Evolutionary conservation across 1,140 invertebrate species (phyloP), one percentile per base, ranked within the genome.

Genomic region (Euura saliciscinereae): DNA sequence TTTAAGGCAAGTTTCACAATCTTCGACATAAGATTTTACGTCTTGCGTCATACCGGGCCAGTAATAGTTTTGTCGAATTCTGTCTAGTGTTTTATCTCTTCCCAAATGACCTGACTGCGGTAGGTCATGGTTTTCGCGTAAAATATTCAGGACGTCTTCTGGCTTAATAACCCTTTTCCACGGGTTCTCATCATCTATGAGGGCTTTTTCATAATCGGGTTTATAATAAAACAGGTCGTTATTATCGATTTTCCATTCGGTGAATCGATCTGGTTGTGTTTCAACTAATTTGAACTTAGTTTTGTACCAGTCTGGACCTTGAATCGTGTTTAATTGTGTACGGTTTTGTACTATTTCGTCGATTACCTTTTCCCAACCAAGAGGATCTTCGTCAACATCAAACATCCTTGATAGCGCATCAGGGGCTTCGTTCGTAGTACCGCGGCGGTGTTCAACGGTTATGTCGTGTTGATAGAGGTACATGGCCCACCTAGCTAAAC

Each of bases 401-500:
- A 67, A 75, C 45, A 73, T 73, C 6, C 69, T 45, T 4, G 75
- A 73, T 0, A 76, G 46, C 43, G 75, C 71, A 45, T 73, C 72
- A 59, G 43, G 73, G 2, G 73, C 73, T 59, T 74, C 73, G 69
- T 74, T 71, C 45, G 45, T 71, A 11, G 73, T 70, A 43, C 73
- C 73, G 7, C 13, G 51, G 28, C 51, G 44, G 65, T 71, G 70
- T 68, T 74, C 64, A 3, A 74, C 64, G 2, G 68, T 66, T 44
- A 74, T 68, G 45, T 70, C 45, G 28, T 71, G 73, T 66, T 74
- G 68, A 10, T 66, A 69, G 1, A 74, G 51, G 64, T 67, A 74
- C 10, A 74, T 74, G 4, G 73, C 73, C 73, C 73, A 74, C 7
- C 68, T 74, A 11, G 69, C 65, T 51, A 70, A 28, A 43, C 69